phyloP scores from a whole-genome alignment of 2,888 invertebrate genomes.

The Macaria liturata region DNA sequence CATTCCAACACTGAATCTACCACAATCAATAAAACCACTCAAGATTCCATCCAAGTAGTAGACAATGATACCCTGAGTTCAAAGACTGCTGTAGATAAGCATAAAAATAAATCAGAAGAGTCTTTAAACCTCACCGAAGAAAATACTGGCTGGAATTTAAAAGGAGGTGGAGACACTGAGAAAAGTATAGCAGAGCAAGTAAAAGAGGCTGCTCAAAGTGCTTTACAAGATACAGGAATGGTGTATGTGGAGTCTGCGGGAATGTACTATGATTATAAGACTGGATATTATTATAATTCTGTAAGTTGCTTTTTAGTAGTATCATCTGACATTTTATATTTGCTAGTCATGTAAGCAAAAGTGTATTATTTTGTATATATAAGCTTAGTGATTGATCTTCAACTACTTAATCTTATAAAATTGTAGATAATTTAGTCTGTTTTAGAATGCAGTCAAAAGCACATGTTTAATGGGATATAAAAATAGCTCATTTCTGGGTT shows the following conservation, averaged over 20 bases:
- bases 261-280: conserved; percentile 93
- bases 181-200: conserved; percentile 89
- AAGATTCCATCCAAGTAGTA: conserved; percentile 28
- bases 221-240: conserved; percentile 89
- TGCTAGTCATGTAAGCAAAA: too few relatives aligned
- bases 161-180: conserved; percentile 41
- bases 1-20: conserved; percentile 10
- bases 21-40: conserved; percentile 12
- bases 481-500: too few relatives aligned
- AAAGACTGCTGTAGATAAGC: neutral
- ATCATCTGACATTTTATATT: neutral
- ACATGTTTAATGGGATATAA: too few relatives aligned
- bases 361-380: too few relatives aligned
- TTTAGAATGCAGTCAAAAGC: too few relatives aligned
- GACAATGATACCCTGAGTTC: neutral
- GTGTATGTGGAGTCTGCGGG: conserved; percentile 94
- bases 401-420: too few relatives aligned
- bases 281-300: conserved; percentile 95
- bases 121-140: neutral
- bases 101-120: conserved; percentile 8
- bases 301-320: conserved; percentile 74
- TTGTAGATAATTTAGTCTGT: too few relatives aligned
- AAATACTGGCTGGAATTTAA: conserved; percentile 52
- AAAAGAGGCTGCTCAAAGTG: conserved; percentile 89
- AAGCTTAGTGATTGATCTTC: too few relatives aligned